Conservation (phyloP, 2,113 vertebrate species). For the Leucopsar rothschildi region DNA sequence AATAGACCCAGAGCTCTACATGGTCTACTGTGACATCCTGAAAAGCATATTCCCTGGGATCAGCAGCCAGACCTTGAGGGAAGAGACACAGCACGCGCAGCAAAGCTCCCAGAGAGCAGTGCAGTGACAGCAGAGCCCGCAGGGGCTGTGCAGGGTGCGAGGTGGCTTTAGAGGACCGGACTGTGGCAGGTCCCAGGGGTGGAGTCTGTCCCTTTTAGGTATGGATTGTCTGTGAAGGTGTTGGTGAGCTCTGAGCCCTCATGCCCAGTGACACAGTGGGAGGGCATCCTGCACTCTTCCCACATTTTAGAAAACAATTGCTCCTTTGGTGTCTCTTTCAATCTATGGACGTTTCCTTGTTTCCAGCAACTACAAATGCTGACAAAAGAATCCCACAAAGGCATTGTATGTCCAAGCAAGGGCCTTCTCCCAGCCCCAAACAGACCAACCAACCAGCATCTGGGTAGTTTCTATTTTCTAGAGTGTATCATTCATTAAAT, state of each 20-base stretch:
- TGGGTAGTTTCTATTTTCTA: conserved; percentile 69
- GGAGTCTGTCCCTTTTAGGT: not conserved
- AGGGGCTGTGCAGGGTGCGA: rapidly evolving
- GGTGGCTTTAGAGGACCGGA: not conserved
- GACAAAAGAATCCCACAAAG: conserved; percentile 6
- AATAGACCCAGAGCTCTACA: conserved; percentile 59
- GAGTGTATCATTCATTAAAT: conserved; percentile 65
- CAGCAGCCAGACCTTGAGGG: conserved; percentile 20
- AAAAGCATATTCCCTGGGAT: conserved; percentile 53
- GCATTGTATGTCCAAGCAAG: not conserved
- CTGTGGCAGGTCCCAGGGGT: not conserved
- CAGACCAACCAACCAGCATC: conserved; percentile 54
- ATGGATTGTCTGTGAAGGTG: not conserved
- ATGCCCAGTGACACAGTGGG: not conserved
- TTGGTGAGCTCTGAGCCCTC: conserved; percentile 57
- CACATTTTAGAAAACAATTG: not conserved
- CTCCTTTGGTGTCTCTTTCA: conserved; percentile 20
- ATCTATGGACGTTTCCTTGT: not conserved
- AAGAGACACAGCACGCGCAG: not conserved
- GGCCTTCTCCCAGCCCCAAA: conserved; percentile 39
- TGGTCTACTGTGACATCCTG: conserved; percentile 49
- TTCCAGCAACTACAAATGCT: conserved; percentile 22
- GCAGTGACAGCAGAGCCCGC: not conserved
- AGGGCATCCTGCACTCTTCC: not conserved
- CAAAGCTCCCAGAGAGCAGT: not conserved